Base-by-base conservation (phyloP, 2,888 invertebrate species). In the Steinernema hermaphroditum region DNA sequence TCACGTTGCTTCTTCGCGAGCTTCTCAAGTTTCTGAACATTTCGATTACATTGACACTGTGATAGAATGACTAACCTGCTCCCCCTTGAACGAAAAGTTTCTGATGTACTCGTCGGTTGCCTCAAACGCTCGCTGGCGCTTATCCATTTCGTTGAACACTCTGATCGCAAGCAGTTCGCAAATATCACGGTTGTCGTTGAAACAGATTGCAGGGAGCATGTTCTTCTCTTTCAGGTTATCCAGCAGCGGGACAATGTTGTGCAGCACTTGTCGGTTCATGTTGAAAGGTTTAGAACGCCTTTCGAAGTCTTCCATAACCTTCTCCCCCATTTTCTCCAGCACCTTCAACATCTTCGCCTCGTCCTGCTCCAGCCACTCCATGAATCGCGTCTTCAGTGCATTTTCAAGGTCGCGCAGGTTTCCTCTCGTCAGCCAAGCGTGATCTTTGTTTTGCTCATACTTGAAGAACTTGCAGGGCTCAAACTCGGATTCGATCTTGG, bases 171-270 rank as follows among this genome's bases (percentile, higher is more conserved):
- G 72, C 19, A 68, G 74, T 70, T 85, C 83, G 54, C 85, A 85
- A 1, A 85, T 75, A 29, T 80, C 78, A 68, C 85, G 82, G 74
- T 84, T 81, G 62, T 85, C 85, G 70, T 83, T 85, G 80, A 85
- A 85, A 69, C 85, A 85, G 46, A 85, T 80, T 0, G 83, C 83
- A 19, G 85, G 85, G 12, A 85, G 74, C 75, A 82, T 83, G 29
- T 76, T 77, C 54, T 80, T 79, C 49, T 80, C 78, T 68, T 78
- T 78, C 69, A 85, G 71, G 43, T 83, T 77, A 32, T 85, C 84
- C 32, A 85, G 72, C 46, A 85, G 74, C 6, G 77, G 77, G 9
- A 83, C 80, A 68, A 85, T 81, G 70, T 85, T 82, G 72, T 82
- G 77, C 22, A 77, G 73, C 49, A 85, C 82, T 6, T 79, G 77